These are phyloP conservation scores for Elysia chlorotica DNA, from an alignment of 1,140 invertebrate genomes.

Conservation along the genomic window DNA sequence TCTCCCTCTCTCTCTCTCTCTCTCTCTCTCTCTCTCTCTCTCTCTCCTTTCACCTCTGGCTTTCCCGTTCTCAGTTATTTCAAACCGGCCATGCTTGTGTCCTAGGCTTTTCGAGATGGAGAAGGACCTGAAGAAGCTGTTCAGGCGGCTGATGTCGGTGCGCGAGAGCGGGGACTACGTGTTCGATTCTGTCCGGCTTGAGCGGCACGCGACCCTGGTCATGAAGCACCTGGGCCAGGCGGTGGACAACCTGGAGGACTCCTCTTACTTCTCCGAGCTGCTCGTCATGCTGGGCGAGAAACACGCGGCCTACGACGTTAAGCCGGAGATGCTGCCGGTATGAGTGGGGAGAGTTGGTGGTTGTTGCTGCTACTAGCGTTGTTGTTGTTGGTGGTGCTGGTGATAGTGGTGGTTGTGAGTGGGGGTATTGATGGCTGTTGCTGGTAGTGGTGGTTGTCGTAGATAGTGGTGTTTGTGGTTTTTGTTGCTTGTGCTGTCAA, in stretches of 20 bases:
- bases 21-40: constrained; percentile 12
- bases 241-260: constrained; percentile 50
- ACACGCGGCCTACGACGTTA: constrained; percentile 39
- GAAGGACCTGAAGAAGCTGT: constrained; percentile 39
- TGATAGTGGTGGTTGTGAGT: no score
- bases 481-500: no score
- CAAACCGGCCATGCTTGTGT: neutral
- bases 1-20: constrained; percentile 5
- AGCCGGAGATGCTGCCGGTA: constrained; percentile 42
- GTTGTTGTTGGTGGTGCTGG: no score
- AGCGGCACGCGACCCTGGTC: constrained; percentile 46
- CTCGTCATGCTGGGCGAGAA: constrained; percentile 41
- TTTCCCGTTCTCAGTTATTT: neutral
- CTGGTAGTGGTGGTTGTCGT: no score
- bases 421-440: no score
- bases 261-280: constrained; percentile 33
- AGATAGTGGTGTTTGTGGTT: no score
- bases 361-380: no score
- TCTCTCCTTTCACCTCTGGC: neutral
- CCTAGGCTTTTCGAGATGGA: constrained; percentile 41
- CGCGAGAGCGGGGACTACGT: constrained; percentile 28
- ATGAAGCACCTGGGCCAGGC: constrained; percentile 52
- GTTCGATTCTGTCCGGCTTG: constrained; percentile 37
- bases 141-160: constrained; percentile 31
- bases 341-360: no score